Percentiles rank a stretch among this genome's conserved stretches.
These are phyloP conservation scores for Oxystoma pomonae DNA, from an alignment of 2,888 invertebrate species.

Conservation along the genomic window DNA sequence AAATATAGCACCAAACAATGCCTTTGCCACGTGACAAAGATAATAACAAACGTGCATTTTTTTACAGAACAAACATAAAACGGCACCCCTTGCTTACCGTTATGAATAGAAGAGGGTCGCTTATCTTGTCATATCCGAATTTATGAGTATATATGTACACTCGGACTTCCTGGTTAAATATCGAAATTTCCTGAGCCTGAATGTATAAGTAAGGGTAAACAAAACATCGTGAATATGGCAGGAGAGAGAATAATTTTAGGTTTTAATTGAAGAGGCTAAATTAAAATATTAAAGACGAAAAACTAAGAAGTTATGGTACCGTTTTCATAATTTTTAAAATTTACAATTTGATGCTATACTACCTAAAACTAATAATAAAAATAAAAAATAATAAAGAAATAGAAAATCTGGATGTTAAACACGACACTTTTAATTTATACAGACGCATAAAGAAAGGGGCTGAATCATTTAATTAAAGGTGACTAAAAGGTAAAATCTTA, in stretches of 20 bases:
- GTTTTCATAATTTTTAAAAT: no score
- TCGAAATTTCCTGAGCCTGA: not conserved
- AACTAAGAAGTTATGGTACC: no score
- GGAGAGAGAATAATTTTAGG: not conserved
- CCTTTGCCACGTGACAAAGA: not conserved
- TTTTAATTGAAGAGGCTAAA: no score
- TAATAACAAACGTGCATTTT: not conserved
- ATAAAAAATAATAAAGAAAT: no score
- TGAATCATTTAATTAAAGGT: no score
- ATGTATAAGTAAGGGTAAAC: not conserved
- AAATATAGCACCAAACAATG: not conserved
- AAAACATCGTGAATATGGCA: not conserved
- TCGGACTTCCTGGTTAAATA: not conserved
- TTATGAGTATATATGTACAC: not conserved
- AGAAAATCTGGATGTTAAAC: no score
- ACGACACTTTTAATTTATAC: no score
- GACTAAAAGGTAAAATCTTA: no score
- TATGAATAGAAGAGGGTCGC: not conserved
- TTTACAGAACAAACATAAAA: not conserved
- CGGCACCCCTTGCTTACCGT: not conserved
- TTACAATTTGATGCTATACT: no score
- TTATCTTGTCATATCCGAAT: not conserved
- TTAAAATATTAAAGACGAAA: no score
- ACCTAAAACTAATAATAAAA: no score
- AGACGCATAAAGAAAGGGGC: no score